Base-by-base conservation (phyloP, 2,888 invertebrate genomes). In the Meiosimyza decipiens region DNA sequence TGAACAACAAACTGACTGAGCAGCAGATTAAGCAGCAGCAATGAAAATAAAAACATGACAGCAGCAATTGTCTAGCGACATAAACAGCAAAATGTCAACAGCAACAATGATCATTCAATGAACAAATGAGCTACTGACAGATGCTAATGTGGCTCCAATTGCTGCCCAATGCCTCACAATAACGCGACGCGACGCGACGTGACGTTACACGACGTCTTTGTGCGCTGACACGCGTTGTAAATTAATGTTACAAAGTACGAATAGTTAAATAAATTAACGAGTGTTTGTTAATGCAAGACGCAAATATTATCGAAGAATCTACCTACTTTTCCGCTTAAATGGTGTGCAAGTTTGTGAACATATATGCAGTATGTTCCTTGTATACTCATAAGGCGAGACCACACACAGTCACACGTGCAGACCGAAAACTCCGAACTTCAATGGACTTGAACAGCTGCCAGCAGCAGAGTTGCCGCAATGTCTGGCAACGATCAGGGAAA, bases 261-360 rank as follows among this genome's bases (percentile, higher is more conserved):
- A 18, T 51, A 51, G 51, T 62, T 28, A 60, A 70, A 70, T 15
- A 33, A 70, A 49, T 70, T 70, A 70, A 62, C 60, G 52, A 9
- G 51, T n/a, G 33, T 28, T 51, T 62, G 70, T 62, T 70, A 70
- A 70, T 70, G 54, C 62, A 40, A 62, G 62, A 70, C 52, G 70
- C 28, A 69, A 69, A 69, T 59, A 50, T 22, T 15, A 22, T 33
- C 54, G 54, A 18, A 22, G n/a, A 62, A 50, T 65, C 60, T 40
- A 4, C 33, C 11, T 47, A 11, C 40, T 40, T 62, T 22, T 40
- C n/a, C 60, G 22, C 57, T 22, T 6, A 28, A 28, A n/a, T 57
- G 60, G 33, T 47, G 7, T 62, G 60, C 60, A n/a, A 16, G 15
- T 62, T 47, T n/a, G 47, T 62, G 12, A 3, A 33, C 40, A 62